phyloP scores from a whole-genome alignment of 2,888 invertebrate genomes.

The Heliconius sara region DNA sequence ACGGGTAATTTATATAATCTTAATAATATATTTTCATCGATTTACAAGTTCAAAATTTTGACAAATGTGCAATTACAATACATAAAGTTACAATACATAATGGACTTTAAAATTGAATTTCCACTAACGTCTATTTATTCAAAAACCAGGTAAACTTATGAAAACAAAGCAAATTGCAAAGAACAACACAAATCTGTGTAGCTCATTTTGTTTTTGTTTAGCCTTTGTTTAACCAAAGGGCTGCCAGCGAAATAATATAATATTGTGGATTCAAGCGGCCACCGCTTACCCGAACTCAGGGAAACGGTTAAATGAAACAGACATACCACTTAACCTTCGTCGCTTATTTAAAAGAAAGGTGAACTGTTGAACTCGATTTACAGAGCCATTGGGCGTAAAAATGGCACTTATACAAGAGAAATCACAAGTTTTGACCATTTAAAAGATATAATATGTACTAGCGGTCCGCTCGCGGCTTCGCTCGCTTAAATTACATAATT shows the following conservation, averaged over 20 bases:
- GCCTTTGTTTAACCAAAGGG: conserved; percentile 58
- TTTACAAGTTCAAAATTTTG: neutral
- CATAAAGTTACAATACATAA: conserved; percentile 15
- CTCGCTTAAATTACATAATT: no score
- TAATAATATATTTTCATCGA: neutral
- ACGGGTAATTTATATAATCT: no score
- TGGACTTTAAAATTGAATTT: conserved; percentile 25
- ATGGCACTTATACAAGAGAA: conserved; percentile 34
- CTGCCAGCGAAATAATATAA: conserved; percentile 66
- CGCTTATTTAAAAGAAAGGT: conserved; percentile 72
- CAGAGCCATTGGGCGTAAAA: conserved; percentile 46
- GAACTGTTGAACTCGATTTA: conserved; percentile 66
- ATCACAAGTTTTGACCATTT: conserved; percentile 9
- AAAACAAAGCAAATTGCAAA: conserved; percentile 53
- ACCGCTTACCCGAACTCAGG: conserved; percentile 64
- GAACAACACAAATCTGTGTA: conserved; percentile 56
- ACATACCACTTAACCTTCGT: conserved; percentile 80
- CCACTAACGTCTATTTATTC: conserved; percentile 47
- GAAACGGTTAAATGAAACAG: conserved; percentile 76
- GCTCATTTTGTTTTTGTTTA: conserved; percentile 59
- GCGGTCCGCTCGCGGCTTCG: no score
- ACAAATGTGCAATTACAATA: neutral
- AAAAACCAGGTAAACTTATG: conserved; percentile 51
- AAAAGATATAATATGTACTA: no score
- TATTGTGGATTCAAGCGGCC: conserved; percentile 65